Base-by-base conservation (phyloP, 2,888 invertebrate genomes). In the Serripes groenlandicus region DNA sequence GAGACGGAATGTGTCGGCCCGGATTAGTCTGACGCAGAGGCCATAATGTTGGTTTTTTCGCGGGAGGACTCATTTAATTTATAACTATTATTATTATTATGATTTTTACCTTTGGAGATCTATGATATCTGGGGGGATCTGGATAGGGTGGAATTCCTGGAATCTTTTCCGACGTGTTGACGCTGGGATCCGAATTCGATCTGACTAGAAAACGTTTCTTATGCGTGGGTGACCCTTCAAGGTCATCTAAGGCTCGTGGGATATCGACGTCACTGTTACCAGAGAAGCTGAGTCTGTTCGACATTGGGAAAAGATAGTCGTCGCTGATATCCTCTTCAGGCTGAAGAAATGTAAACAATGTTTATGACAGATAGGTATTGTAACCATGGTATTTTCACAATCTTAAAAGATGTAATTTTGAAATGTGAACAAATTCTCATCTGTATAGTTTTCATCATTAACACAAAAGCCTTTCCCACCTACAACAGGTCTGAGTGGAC, bases 241-340 rank as follows among this genome's bases (percentile, higher is more conserved):
- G 88, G 72, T 92, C 90, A 71, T 91, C 90, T 28, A 82, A 77
- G 90, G 95, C 95, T 58, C 79, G 88, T 64, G 83, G 70, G 7
- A 90, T 83, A 76, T 98, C 98, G 95, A 98, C 96, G 95, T 99
- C 99, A 94, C 98, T 98, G 94, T 98, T 98, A 94, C 98, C 98
- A 89, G 98, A 98, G 95, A 98, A 98, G 94, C 98, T 98, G 23
- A 93, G 90, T 91, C 98, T 96, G 94, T 98, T 97, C 94, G 97
- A 97, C 98, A 99, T 98, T 94, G 99, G 99, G 96, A 99, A 99
- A 94, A 99, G 97, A 97, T 99, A 98, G 96, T 99, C 99, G 95
- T 99, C 99, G 93, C 98, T 98, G 95, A 99, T 96, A 95, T 98
- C 97, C 95, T 99, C 98, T 95, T 98, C 98, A 95, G 98, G 98